These are phyloP conservation scores for Tachuris rubrigastra DNA, from an alignment of 2,113 vertebrate species.

Conservation along the genomic window DNA sequence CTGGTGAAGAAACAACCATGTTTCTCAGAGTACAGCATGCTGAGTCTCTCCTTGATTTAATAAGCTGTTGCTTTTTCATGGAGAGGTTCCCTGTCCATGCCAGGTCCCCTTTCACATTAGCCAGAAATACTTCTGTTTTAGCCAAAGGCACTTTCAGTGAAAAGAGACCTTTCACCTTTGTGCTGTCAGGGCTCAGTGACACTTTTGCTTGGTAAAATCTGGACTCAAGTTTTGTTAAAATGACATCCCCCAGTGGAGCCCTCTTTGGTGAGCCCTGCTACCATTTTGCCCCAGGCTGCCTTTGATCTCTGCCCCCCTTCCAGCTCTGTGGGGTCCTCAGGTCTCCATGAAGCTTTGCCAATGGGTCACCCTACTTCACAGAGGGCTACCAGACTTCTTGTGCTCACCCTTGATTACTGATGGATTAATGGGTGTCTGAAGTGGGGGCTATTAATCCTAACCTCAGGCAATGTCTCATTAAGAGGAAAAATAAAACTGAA, in stretches of 20 bases:
- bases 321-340: background rate
- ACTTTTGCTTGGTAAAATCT: background rate
- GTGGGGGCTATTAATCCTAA: background rate
- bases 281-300: background rate
- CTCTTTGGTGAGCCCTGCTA: background rate
- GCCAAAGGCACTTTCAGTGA: background rate
- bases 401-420: background rate
- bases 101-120: background rate
- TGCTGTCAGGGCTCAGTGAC: background rate
- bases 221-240: background rate
- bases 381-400: rapidly evolving
- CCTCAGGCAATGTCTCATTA: background rate
- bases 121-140: background rate
- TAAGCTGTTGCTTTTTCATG: background rate
- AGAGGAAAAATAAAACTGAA: background rate
- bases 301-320: background rate
- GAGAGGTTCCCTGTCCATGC: background rate
- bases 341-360: background rate
- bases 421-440: background rate
- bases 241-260: background rate
- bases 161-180: background rate
- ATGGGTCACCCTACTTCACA: background rate
- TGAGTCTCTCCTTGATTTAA: background rate
- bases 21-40: background rate
- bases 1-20: background rate